Evolutionary conservation across 2,797 vertebrate genomes (phyloP).

Genomic region (Adelosebastes latens): DNA sequence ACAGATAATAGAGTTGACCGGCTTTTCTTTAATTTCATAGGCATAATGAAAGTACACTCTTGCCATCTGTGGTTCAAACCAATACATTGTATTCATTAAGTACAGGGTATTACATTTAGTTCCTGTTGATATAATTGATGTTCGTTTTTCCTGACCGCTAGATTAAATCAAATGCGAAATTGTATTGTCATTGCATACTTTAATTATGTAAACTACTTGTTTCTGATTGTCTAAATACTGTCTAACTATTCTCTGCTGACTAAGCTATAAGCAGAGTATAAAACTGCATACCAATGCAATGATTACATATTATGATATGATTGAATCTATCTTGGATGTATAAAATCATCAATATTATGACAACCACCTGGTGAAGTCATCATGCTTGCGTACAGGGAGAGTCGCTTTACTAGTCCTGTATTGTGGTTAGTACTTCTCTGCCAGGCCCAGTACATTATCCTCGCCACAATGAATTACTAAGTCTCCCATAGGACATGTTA

Average conservation of each 20-base stretch:
- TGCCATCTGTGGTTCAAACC: neutral
- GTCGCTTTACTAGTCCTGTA: neutral
- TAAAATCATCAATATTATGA: conserved; percentile 13
- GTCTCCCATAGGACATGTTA: neutral
- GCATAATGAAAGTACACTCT: neutral
- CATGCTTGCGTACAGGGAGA: neutral
- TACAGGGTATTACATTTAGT: neutral
- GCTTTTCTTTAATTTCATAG: neutral
- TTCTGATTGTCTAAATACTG: neutral
- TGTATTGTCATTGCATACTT: neutral
- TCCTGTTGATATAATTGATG: neutral
- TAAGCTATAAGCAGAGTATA: neutral
- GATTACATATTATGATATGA: neutral
- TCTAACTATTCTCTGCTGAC: neutral
- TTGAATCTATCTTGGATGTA: neutral
- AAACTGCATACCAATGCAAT: neutral
- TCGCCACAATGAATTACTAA: neutral
- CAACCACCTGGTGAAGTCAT: neutral
- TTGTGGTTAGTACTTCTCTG: conserved; percentile 1
- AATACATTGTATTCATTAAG: neutral
- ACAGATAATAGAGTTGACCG: neutral
- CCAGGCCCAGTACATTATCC: neutral
- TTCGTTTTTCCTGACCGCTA: neutral
- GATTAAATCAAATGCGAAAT: conserved; percentile 3
- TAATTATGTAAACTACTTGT: neutral